Percentiles rank a stretch among this genome's conserved stretches.
Evolutionary conservation across 1,140 invertebrate species (phyloP).

Genomic region (Bilobella aurantiaca): DNA sequence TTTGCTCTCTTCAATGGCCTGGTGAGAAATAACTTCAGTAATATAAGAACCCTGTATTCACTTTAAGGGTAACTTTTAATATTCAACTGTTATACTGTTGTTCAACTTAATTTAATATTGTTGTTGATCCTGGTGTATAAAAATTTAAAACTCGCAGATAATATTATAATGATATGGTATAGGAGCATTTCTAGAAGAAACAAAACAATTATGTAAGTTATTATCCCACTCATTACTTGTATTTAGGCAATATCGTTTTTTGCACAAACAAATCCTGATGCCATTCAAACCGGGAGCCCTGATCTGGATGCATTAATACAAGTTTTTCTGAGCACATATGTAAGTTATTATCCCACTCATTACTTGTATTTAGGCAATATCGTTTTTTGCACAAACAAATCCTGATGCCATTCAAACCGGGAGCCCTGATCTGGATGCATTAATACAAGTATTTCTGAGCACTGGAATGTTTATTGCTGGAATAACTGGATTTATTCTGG

Average conservation of each 20-base stretch:
- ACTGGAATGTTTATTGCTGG: conserved; percentile 45
- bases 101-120: too few relatives aligned
- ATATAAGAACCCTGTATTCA: background rate
- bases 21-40: conserved; percentile 39
- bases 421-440: conserved; percentile 4
- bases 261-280: conserved; percentile 32
- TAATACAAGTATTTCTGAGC: conserved; percentile 14
- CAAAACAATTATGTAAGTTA: too few relatives aligned
- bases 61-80: too few relatives aligned
- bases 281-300: conserved; percentile 37
- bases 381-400: conserved; percentile 37
- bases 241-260: conserved; percentile 40
- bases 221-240: too few relatives aligned
- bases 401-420: conserved; percentile 38
- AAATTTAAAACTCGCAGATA: too few relatives aligned
- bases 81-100: too few relatives aligned
- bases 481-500: conserved; percentile 43
- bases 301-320: conserved; percentile 14
- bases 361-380: conserved; percentile 40
- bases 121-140: too few relatives aligned
- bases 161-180: too few relatives aligned
- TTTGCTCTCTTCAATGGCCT: conserved; percentile 73
- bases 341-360: conserved; percentile 36
- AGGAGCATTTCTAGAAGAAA: too few relatives aligned
- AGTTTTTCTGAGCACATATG: background rate